Conservation (phyloP, 2,113 vertebrate genomes). For the Protobothrops flavoviridis region DNA sequence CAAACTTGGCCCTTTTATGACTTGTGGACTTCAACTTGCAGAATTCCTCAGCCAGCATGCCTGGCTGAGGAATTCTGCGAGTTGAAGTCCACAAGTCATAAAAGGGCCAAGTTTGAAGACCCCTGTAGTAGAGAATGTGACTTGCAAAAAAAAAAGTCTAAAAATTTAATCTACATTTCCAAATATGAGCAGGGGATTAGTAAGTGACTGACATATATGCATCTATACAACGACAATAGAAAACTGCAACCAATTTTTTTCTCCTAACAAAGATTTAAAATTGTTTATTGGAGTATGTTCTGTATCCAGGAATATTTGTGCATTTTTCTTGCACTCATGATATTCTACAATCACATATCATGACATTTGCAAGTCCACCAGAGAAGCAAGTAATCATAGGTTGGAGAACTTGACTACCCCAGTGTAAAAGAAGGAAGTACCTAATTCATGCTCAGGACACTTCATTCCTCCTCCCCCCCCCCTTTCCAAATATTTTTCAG, state of each 20-base stretch:
- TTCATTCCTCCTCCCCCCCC: background rate
- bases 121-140: background rate
- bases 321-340: background rate
- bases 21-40: no score
- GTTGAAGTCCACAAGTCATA: no score
- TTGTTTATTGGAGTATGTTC: background rate
- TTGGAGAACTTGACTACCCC: background rate
- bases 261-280: background rate
- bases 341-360: background rate
- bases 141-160: background rate
- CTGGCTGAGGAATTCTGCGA: no score
- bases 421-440: background rate
- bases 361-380: background rate
- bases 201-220: background rate
- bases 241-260: background rate
- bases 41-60: no score
- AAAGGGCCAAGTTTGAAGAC: no score
- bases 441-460: background rate
- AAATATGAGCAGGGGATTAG: background rate
- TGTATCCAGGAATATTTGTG: background rate
- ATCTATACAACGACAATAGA: background rate
- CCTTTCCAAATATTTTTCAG: background rate
- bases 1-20: no score
- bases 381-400: background rate
- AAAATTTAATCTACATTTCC: background rate